These are phyloP conservation scores for Miichthys miiuy DNA, from an alignment of 2,797 vertebrate species.

Conservation along the genomic window DNA sequence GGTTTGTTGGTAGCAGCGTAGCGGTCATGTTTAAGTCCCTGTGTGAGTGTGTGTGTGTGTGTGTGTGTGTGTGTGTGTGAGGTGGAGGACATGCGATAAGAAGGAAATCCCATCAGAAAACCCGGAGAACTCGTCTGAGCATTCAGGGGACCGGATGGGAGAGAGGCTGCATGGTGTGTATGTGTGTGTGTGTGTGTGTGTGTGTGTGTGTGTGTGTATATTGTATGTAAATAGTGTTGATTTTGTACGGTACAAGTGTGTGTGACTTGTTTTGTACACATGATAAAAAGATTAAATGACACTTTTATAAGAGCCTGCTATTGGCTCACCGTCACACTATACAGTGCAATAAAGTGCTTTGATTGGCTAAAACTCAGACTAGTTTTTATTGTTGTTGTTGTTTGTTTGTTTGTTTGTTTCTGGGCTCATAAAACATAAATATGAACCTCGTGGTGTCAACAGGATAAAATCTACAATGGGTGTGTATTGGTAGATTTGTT, in stretches of 20 bases:
- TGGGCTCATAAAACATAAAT: too few relatives aligned
- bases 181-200: conserved; percentile 59
- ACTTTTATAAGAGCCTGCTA: conserved; percentile 89
- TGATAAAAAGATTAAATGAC: conserved; percentile 87
- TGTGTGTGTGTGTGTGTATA: conserved; percentile 73
- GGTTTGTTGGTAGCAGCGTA: conserved; percentile 68
- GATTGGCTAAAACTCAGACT: conserved; percentile 81
- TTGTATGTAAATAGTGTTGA: conserved; percentile 87
- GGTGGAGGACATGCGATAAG: conserved; percentile 31
- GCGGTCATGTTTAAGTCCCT: conserved; percentile 72
- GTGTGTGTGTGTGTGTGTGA: conserved; percentile 18
- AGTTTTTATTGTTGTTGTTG: conserved; percentile 3
- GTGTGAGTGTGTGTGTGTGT: conserved; percentile 26
- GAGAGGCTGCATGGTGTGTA: conserved; percentile 74
- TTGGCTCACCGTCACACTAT: conserved; percentile 87
- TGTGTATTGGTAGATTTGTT: too few relatives aligned
- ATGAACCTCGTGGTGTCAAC: too few relatives aligned
- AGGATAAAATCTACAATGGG: too few relatives aligned
- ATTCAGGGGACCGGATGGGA: conserved; percentile 58
- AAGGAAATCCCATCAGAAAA: conserved; percentile 60
- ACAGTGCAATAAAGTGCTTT: conserved; percentile 90
- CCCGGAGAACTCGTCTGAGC: conserved; percentile 48
- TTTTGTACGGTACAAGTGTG: conserved; percentile 90
- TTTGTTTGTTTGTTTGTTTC: too few relatives aligned
- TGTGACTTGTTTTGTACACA: conserved; percentile 91